Percentiles rank a stretch among this genome's conserved stretches.
phyloP scores from a whole-genome alignment of 2,888 invertebrate species.

The Tenthredo amoena region DNA sequence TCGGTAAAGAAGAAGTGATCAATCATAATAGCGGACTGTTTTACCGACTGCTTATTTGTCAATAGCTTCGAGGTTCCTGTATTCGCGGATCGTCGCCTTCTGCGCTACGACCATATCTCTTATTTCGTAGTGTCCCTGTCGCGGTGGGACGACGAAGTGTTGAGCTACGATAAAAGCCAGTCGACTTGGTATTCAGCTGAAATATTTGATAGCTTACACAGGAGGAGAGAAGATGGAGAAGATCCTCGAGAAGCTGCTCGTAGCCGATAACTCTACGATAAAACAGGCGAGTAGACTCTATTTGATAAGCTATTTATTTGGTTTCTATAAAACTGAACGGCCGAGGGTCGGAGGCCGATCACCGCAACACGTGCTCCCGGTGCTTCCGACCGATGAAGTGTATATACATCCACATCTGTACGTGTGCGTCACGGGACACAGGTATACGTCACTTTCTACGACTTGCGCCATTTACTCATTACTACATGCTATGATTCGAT shows the following conservation, averaged over 20 bases:
- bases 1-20: background rate
- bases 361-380: conserved; percentile 43
- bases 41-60: background rate
- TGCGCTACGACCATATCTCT: background rate
- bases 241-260: conserved; percentile 82
- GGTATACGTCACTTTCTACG: background rate
- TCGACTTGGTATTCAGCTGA: background rate
- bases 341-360: background rate
- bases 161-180: background rate
- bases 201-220: background rate
- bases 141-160: conserved; percentile 24
- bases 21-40: background rate
- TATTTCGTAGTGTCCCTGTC: conserved; percentile 17
- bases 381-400: background rate
- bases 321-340: background rate
- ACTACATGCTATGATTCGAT: background rate
- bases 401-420: background rate
- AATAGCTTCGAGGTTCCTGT: background rate
- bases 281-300: conserved; percentile 80
- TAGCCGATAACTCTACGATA: conserved; percentile 81
- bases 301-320: conserved; percentile 18
- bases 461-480: background rate
- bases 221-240: conserved; percentile 79
- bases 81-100: background rate
- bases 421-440: background rate